Conservation (phyloP, 2,113 vertebrate genomes). For the Ondatra zibethicus region DNA sequence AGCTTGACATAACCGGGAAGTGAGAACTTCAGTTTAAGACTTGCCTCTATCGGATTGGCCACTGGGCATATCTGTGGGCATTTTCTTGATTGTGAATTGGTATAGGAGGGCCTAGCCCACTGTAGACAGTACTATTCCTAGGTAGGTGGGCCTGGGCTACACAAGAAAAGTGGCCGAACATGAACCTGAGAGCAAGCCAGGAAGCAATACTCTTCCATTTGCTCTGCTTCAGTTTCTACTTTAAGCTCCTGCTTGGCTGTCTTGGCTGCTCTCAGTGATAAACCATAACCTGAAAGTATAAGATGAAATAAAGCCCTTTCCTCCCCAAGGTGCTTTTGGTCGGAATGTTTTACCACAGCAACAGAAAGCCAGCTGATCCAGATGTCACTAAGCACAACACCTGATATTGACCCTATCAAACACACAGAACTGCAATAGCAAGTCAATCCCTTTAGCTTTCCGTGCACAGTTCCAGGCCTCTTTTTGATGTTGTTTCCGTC, state of each 20-base stretch:
- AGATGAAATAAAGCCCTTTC: neutral
- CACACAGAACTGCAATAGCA: neutral
- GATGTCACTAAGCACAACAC: neutral
- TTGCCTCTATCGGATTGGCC: neutral
- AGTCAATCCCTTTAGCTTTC: no score
- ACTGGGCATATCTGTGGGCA: neutral
- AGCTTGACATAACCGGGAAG: neutral
- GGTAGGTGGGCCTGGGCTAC: neutral
- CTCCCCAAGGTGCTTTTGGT: neutral
- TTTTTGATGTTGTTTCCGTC: neutral
- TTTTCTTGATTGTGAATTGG: neutral
- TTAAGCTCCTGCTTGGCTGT: neutral
- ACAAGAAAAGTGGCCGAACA: neutral
- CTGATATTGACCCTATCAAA: neutral
- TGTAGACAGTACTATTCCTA: neutral
- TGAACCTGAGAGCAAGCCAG: neutral
- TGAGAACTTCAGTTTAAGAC: neutral
- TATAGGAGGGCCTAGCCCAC: neutral
- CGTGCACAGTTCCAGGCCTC: neutral
- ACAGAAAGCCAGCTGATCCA: neutral
- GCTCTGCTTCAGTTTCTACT: neutral
- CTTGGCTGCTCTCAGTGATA: neutral
- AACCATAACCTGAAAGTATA: neutral
- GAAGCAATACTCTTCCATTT: neutral
- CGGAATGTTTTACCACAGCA: neutral